Base-by-base conservation (phyloP, 2,113 vertebrate genomes). In the Donacobius atricapilla region DNA sequence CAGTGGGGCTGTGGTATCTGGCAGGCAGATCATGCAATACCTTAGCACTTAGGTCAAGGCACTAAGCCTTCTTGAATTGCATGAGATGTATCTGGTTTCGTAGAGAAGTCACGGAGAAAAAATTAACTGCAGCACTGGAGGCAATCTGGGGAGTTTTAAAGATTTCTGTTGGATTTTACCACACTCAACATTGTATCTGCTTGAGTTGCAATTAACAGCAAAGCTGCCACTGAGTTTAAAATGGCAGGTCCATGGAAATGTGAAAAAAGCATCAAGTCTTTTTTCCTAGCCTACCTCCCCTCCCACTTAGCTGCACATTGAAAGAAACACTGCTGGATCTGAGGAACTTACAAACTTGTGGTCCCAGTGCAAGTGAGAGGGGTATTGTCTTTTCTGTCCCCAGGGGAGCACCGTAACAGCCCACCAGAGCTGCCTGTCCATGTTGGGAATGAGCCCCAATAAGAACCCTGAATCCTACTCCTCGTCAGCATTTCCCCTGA, bases 41-140 rank as follows among this genome's bases (percentile, higher is more conserved):
- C 83, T 95, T 89, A 86, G 93, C 90, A 87, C 92, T 88, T 90
- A 90, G 95, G 80, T 95, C 88, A 95, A 94, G 82, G 90, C 85
- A 95, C 45, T 63, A 83, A 93, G 72, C 37, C 69, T 94, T 71
- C 83, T 95, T 94, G 69, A 96, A 92, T 94, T 94, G 68, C 83
- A 75, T 91, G 93, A 93, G 72, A 65, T 90, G 53, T 81, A 95
- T 95, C 80, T 95, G 93, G 79, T 94, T 96, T 95, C 16, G 0
- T 21, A 57, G 76, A 82, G 76, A 71, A 93, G 71, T 86, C 92
- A 90, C 6, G 28, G 60, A 90, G 51, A 69, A 95, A 95, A 95
- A 87, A 64, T 90, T 93, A 96, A 93, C 80, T 93, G 83, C 60
- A 39, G 69, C 57, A 64, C 47, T 60, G 72, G 68, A 96, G 64